Base-by-base conservation (phyloP, 2,888 invertebrate species). In the Athalia circularis region DNA sequence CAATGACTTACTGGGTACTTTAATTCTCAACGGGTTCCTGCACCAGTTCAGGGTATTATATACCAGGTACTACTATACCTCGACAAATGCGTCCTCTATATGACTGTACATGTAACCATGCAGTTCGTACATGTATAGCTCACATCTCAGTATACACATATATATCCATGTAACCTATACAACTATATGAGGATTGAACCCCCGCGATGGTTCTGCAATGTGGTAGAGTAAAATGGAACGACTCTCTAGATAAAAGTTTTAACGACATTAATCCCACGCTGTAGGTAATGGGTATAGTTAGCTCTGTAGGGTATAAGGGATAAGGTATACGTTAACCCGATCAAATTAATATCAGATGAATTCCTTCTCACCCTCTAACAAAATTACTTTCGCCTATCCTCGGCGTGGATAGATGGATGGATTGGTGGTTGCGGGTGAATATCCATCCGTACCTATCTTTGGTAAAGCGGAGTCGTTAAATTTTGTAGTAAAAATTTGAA, bases 291-390 rank as follows among this genome's bases (percentile, higher is more conserved):
- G 61, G 61, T 61, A n/a, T 13, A 13, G 29, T 29, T 29, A 29
- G 29, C 29, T 29, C 29, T 29, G 29, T 29, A 29, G 29, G 29
- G 29, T 29, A 29, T 29, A 29, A 29, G 29, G 29, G 29, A 29
- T 29, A 29, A 29, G 29, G 29, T 29, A 29, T 29, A 29, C 29
- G 29, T 29, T 29, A 70, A 70, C 43, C 68, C 54, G 54, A 70
- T 70, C 59, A 62, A 75, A 62, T 62, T 72, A 15, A 13, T 72
- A 15, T 45, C 47, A 59, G 72, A 70, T 70, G 43, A 72, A 72
- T 72, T 72, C 43, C 68, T 65, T 9, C 5, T 29, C 29, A 54
- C 8, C 9, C 8, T 43, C 13, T 52, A 54, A 54, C 29, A n/a
- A 68, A 68, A 68, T 68, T 68, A 68, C 29, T 54, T 43, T 29